Percentiles rank a stretch among this genome's conserved stretches.
Evolutionary conservation across 2,797 vertebrate genomes (phyloP).

Genomic region (Rhadinocentrus ornatus): DNA sequence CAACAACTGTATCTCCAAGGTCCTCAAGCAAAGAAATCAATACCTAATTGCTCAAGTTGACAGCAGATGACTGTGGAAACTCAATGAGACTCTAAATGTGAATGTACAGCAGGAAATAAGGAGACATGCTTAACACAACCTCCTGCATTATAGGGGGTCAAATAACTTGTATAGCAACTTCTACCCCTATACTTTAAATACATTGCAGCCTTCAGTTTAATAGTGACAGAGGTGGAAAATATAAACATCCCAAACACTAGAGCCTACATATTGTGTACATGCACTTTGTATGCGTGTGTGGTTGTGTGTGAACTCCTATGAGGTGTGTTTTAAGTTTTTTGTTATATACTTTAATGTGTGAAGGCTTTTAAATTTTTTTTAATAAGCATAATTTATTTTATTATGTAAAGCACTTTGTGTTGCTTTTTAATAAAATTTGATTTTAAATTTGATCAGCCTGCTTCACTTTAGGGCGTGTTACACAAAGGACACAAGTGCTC

Average conservation of each 20-base stretch:
- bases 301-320: no score
- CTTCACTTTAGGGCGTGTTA: not conserved
- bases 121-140: conserved; percentile 11
- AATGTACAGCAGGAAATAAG: conserved; percentile 20
- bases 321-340: no score
- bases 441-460: not conserved
- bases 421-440: no score
- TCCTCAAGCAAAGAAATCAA: conserved; percentile 51
- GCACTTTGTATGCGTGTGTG: no score
- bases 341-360: no score
- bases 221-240: not conserved
- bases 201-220: not conserved
- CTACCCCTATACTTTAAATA: not conserved
- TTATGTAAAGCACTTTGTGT: no score
- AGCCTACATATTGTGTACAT: not conserved
- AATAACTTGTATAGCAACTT: not conserved
- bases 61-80: conserved; percentile 19
- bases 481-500: not conserved
- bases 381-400: no score
- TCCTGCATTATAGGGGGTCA: not conserved
- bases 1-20: conserved; percentile 35
- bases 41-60: conserved; percentile 51
- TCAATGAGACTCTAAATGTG: conserved; percentile 14
- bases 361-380: no score
- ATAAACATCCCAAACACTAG: not conserved